Percentiles rank a stretch among this genome's conserved stretches.
These are phyloP conservation scores for Aporophyla nigra DNA, from an alignment of 2,888 invertebrate genomes.

Conservation along the genomic window DNA sequence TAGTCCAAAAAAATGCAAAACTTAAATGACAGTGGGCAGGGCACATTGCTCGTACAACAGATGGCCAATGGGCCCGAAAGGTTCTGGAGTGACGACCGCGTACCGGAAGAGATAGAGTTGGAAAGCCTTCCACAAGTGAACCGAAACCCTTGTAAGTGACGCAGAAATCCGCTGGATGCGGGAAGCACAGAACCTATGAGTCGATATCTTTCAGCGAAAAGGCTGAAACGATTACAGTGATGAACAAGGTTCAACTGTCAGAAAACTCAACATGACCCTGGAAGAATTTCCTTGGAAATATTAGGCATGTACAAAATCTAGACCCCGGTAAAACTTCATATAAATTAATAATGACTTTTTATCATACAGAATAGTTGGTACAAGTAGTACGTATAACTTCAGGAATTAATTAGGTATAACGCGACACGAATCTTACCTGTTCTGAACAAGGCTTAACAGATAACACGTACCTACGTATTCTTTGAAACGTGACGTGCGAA, in stretches of 20 bases:
- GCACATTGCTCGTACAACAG: too few relatives aligned
- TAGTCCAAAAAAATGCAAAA: too few relatives aligned
- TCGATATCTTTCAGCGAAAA: too few relatives aligned
- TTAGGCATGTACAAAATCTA: background rate
- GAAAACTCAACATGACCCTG: background rate
- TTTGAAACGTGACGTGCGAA: conserved; percentile 49
- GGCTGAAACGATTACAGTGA: too few relatives aligned
- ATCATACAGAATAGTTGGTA: background rate
- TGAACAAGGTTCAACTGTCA: background rate
- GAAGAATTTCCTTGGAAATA: background rate
- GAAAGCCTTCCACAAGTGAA: too few relatives aligned
- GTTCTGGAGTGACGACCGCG: too few relatives aligned
- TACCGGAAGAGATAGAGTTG: too few relatives aligned
- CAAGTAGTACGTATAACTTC: conserved; percentile 7
- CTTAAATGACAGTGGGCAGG: too few relatives aligned
- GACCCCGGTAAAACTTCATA: background rate
- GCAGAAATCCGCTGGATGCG: too few relatives aligned
- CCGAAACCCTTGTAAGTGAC: too few relatives aligned
- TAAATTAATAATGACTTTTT: conserved; percentile 9
- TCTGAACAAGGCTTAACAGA: conserved; percentile 46
- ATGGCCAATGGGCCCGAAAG: too few relatives aligned
- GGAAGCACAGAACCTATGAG: too few relatives aligned
- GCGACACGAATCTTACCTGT: conserved; percentile 44
- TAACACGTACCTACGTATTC: conserved; percentile 50
- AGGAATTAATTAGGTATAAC: conserved; percentile 46